Conservation (phyloP, 2,113 vertebrate genomes). For the Pungitius pungitius region DNA sequence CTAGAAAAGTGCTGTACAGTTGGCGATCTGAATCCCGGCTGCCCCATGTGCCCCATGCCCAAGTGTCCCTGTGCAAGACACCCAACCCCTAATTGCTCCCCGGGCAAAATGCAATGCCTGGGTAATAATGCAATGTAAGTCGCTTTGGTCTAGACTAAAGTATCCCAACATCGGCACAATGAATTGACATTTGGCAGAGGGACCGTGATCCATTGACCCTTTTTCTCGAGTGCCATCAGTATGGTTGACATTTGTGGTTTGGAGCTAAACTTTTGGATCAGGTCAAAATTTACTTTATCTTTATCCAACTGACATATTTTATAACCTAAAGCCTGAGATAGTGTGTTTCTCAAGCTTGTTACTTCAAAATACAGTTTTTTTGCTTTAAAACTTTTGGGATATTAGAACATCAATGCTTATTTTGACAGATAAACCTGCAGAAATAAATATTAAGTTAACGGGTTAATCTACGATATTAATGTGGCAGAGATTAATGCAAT, state of each 20-base stretch:
- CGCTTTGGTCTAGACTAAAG: neutral
- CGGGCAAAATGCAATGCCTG: too few species aligned
- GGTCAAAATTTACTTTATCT: neutral
- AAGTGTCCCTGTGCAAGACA: too few species aligned
- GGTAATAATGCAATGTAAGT: neutral
- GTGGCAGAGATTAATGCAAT: too few species aligned
- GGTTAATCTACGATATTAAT: too few species aligned
- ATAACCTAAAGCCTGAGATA: neutral
- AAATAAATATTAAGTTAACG: neutral
- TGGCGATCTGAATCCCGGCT: too few species aligned
- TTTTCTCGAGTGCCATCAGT: neutral
- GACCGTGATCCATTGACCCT: neutral
- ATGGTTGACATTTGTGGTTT: neutral
- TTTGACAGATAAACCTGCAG: conserved; percentile 1
- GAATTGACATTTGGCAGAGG: neutral
- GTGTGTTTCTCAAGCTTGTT: neutral
- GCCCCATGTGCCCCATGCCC: too few species aligned
- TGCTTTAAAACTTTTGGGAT: neutral
- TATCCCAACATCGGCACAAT: neutral
- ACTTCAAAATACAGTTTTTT: neutral
- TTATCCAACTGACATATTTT: neutral
- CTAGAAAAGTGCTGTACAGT: too few species aligned
- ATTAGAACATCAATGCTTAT: neutral
- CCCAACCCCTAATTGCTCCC: too few species aligned
- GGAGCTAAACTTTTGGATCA: neutral